These are phyloP conservation scores for Ostrea denselamellosa DNA, from an alignment of 1,140 invertebrate genomes.

Conservation along the genomic window DNA sequence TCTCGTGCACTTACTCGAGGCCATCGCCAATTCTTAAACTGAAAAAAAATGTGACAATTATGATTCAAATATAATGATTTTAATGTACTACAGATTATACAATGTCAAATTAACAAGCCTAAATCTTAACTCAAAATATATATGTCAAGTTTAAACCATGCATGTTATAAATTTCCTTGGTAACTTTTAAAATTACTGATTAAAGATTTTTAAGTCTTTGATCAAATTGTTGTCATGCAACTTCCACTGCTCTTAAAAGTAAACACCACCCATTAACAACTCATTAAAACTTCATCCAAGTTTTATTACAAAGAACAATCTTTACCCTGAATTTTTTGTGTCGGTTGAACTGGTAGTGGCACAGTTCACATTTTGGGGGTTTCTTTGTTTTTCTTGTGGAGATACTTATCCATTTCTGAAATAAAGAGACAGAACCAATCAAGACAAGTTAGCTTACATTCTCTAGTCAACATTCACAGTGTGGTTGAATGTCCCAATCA, in stretches of 20 bases:
- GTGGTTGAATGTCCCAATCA: too few species aligned
- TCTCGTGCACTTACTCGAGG: conserved; percentile 79
- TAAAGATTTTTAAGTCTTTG: too few species aligned
- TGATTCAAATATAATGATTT: not conserved
- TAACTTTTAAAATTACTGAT: too few species aligned
- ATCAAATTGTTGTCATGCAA: too few species aligned
- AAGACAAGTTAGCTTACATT: too few species aligned
- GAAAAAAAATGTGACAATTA: conserved; percentile 57
- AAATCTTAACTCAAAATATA: too few species aligned
- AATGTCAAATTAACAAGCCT: too few species aligned
- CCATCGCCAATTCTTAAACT: conserved; percentile 80
- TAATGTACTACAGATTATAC: not conserved
- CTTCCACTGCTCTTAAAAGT: too few species aligned
- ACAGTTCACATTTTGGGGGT: conserved; percentile 81
- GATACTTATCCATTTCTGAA: conserved; percentile 82
- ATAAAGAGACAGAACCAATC: conserved; percentile 44
- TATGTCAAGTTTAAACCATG: too few species aligned
- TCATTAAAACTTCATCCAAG: not conserved
- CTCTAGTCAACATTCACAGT: too few species aligned
- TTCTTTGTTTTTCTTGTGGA: conserved; percentile 79
- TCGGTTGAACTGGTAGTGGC: conserved; percentile 81
- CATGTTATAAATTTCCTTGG: too few species aligned
- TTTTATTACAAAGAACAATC: not conserved
- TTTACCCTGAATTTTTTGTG: conserved; percentile 82
- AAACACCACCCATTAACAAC: too few species aligned